phyloP scores from a whole-genome alignment of 2,888 invertebrate species.

The Eudasyphora cyanicolor region DNA sequence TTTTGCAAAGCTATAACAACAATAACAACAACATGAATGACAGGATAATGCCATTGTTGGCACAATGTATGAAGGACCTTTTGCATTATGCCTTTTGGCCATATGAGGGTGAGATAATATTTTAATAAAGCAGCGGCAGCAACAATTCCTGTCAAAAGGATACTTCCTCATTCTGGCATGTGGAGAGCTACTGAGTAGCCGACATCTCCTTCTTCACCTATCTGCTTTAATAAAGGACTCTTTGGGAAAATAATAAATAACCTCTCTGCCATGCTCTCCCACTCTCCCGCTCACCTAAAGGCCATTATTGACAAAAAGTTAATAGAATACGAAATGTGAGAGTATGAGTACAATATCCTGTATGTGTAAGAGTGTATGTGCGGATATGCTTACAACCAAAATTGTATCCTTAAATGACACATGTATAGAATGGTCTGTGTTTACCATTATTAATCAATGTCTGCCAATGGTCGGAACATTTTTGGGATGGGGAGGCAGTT shows the following conservation, averaged over 20 bases:
- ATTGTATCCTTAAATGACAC: neutral
- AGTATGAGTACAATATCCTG: too few species aligned
- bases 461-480: neutral
- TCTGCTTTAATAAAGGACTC: constrained; percentile 28
- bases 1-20: neutral
- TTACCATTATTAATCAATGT: constrained; percentile 43
- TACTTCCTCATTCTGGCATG: constrained; percentile 15
- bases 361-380: too few species aligned
- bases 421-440: neutral
- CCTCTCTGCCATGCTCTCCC: neutral
- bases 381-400: neutral
- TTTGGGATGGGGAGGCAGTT: too few species aligned
- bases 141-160: neutral
- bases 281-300: neutral
- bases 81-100: constrained; percentile 33
- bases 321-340: constrained; percentile 29
- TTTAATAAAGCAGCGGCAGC: neutral
- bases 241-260: constrained; percentile 51
- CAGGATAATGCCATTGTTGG: neutral
- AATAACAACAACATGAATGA: neutral
- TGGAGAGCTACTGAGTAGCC: constrained; percentile 13
- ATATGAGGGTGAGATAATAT: constrained; percentile 20
- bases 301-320: neutral
- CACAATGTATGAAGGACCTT: neutral
- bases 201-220: neutral